These are phyloP conservation scores for Thalpophila matura DNA, from an alignment of 2,888 invertebrate species.

Conservation along the genomic window DNA sequence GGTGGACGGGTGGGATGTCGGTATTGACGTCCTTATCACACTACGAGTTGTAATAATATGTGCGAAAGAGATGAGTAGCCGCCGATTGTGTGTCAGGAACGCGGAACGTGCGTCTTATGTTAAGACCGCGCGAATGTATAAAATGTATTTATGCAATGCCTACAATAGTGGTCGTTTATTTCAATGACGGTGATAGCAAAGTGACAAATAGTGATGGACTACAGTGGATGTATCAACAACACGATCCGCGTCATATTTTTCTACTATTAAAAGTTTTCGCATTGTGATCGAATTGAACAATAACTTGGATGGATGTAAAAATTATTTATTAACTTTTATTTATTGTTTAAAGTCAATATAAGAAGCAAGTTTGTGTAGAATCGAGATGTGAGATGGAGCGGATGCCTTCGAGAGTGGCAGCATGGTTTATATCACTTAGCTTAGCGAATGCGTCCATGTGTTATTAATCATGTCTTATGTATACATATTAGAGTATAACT, in stretches of 20 bases:
- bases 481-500: constrained; percentile 53
- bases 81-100: constrained; percentile 51
- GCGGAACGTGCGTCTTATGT: constrained; percentile 75
- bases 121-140: constrained; percentile 73
- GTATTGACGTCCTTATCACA: constrained; percentile 48
- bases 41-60: constrained; percentile 38
- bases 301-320: constrained; percentile 74
- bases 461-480: constrained; percentile 51
- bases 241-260: constrained; percentile 76
- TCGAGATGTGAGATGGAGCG: constrained; percentile 69
- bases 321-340: constrained; percentile 82
- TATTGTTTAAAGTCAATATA: constrained; percentile 78
- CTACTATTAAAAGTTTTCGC: constrained; percentile 77
- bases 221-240: constrained; percentile 57
- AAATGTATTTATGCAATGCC: constrained; percentile 77
- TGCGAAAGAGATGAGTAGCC: constrained; percentile 55
- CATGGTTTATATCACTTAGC: constrained; percentile 54
- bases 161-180: constrained; percentile 66
- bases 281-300: constrained; percentile 79
- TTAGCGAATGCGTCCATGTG: constrained; percentile 60
- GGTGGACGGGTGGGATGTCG: constrained; percentile 51
- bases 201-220: constrained; percentile 76
- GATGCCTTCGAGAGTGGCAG: constrained; percentile 63
- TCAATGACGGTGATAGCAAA: constrained; percentile 78
- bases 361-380: constrained; percentile 63